Conservation (phyloP, 2,113 vertebrate genomes). For the Myotis davidii region DNA sequence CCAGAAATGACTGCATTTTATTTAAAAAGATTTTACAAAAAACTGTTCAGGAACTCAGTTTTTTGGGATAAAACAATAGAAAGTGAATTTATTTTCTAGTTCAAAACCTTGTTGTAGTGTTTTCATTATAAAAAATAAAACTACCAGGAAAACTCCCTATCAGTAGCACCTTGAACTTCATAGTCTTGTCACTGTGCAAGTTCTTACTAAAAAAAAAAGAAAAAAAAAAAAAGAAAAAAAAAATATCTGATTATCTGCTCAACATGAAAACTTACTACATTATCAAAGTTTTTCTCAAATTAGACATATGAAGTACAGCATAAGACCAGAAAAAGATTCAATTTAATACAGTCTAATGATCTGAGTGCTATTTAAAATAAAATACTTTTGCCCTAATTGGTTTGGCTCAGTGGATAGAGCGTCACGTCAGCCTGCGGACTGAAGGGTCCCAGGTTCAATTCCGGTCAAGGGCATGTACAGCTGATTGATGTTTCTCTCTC, state of each 20-base stretch:
- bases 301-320: slow-evolving; percentile 39
- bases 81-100: slow-evolving; percentile 49
- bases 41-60: slow-evolving; percentile 48
- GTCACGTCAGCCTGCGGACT: too few species aligned
- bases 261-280: neutral
- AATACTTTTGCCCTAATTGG: neutral
- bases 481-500: too few species aligned
- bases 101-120: slow-evolving; percentile 46
- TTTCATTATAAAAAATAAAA: slow-evolving; percentile 58
- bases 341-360: slow-evolving; percentile 12
- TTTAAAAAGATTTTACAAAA: slow-evolving; percentile 57
- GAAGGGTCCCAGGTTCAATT: too few species aligned
- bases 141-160: slow-evolving; percentile 29
- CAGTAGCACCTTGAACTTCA: slow-evolving; percentile 52
- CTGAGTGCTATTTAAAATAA: slow-evolving; percentile 53
- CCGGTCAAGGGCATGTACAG: too few species aligned
- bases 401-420: too few species aligned
- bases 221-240: neutral
- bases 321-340: neutral
- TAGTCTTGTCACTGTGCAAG: neutral
- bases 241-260: neutral
- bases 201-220: neutral
- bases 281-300: slow-evolving; percentile 47
- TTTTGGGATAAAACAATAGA: slow-evolving; percentile 55
- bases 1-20: slow-evolving; percentile 25